Conservation (phyloP, 2,888 invertebrate genomes). For the Microplitis manilae region DNA sequence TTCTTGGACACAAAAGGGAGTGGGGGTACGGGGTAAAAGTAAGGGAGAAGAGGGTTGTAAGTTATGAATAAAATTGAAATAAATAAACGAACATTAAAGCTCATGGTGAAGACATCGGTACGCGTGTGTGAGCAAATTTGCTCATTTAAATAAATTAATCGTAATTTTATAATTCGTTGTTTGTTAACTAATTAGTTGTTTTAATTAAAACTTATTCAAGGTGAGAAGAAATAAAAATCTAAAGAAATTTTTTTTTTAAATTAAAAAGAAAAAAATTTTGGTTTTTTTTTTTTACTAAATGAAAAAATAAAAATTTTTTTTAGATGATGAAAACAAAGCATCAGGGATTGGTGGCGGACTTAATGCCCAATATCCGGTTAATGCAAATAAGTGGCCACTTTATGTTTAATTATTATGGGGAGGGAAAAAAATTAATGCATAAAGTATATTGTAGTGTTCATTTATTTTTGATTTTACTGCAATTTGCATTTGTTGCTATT, state of each 20-base stretch:
- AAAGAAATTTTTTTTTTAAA: no score
- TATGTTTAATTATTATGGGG: constrained; percentile 81
- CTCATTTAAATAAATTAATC: not conserved
- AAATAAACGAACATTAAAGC: not conserved
- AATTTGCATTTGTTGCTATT: constrained; percentile 77
- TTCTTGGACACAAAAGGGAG: not conserved
- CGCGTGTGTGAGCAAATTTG: not conserved
- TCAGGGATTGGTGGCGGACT: constrained; percentile 85
- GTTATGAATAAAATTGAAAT: not conserved
- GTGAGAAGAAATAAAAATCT: no score
- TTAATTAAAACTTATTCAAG: no score
- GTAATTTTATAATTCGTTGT: not conserved
- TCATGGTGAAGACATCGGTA: constrained; percentile 9
- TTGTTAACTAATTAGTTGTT: no score
- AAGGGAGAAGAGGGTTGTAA: not conserved
- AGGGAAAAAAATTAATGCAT: constrained; percentile 68
- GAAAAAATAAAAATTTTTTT: not conserved
- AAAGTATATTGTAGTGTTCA: constrained; percentile 72
- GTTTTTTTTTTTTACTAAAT: no score
- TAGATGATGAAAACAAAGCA: constrained; percentile 77
- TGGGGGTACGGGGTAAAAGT: not conserved
- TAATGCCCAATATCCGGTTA: constrained; percentile 86
- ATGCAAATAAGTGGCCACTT: constrained; percentile 87
- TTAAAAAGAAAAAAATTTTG: no score
- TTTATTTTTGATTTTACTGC: constrained; percentile 76